Percentiles rank a stretch among this genome's conserved stretches.
Conservation (phyloP, 2,113 vertebrate genomes). For the Eulemur macaco region DNA sequence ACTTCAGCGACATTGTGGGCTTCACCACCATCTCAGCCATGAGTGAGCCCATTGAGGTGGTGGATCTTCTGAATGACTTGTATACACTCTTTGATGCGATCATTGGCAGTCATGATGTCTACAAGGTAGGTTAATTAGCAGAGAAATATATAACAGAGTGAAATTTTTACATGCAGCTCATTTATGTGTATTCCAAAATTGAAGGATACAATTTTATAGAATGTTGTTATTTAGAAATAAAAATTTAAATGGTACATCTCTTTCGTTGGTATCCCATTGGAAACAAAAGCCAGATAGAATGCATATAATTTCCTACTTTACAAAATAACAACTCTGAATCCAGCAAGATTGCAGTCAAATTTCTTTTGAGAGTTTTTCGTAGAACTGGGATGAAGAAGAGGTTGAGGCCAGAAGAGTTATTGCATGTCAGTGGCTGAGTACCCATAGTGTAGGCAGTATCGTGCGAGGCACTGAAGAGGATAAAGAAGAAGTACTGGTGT, state of each 20-base stretch:
- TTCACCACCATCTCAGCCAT: conserved; percentile 93
- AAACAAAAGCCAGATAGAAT: conserved; percentile 13
- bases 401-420: not conserved
- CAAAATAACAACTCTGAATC: not conserved
- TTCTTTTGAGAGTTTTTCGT: conserved; percentile 27
- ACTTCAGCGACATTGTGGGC: conserved; percentile 88
- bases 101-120: conserved; percentile 93
- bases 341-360: not conserved
- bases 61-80: conserved; percentile 95
- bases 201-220: not conserved
- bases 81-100: conserved; percentile 94
- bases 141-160: not conserved
- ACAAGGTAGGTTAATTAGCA: conserved; percentile 87
- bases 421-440: not conserved
- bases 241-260: not conserved
- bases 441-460: not conserved
- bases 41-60: conserved; percentile 94
- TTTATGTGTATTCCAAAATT: not conserved
- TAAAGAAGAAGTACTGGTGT: not conserved
- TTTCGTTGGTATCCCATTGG: not conserved
- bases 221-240: conserved; percentile 32
- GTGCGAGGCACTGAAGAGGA: not conserved
- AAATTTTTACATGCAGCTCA: conserved; percentile 26
- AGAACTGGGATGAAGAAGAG: conserved; percentile 35
- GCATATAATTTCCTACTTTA: not conserved